Evolutionary conservation across 2,113 vertebrate genomes (phyloP).

Genomic region (Xiphorhynchus elegans): DNA sequence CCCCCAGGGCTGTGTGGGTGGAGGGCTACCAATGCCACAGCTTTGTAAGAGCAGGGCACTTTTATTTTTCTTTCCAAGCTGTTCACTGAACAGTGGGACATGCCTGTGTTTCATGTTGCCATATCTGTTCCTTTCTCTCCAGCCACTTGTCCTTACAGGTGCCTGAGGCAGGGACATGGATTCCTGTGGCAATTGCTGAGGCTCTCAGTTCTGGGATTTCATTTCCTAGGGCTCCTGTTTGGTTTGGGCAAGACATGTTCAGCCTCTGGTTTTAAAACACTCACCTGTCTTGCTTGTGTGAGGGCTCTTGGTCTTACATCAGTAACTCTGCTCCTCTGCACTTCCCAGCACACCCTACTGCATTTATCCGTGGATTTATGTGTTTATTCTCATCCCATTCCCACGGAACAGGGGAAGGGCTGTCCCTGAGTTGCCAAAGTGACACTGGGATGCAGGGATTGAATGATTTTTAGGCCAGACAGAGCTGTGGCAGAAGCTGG

Average conservation of each 20-base stretch:
- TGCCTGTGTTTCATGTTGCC: fast-evolving
- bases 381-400: background rate
- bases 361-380: background rate
- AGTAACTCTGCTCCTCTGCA: background rate
- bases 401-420: fast-evolving
- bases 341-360: background rate
- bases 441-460: background rate
- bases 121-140: fast-evolving
- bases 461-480: background rate
- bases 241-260: background rate
- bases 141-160: background rate
- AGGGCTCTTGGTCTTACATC: background rate
- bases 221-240: background rate
- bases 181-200: background rate
- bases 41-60: background rate
- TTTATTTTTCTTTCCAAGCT: background rate
- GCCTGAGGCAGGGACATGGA: fast-evolving
- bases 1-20: background rate
- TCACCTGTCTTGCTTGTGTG: fast-evolving
- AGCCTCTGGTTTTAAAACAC: background rate
- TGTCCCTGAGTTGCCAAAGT: background rate
- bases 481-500: background rate
- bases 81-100: background rate
- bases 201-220: background rate
- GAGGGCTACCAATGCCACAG: background rate